These are phyloP conservation scores for Euborellia annulipes DNA, from an alignment of 1,140 invertebrate genomes.

Conservation along the genomic window DNA sequence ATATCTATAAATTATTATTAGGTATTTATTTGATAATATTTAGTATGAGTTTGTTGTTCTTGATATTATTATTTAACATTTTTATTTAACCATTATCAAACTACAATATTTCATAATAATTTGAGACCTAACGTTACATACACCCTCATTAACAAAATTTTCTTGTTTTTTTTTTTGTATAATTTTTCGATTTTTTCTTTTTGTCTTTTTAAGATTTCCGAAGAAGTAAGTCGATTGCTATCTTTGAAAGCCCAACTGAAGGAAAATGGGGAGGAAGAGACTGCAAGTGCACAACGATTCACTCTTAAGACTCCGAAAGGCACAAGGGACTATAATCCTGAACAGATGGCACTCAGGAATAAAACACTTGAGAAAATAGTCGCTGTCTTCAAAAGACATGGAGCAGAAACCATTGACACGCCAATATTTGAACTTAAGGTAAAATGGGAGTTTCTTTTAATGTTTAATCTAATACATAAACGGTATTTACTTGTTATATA, in stretches of 20 bases:
- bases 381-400: conserved; percentile 86
- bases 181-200: no score
- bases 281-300: conserved; percentile 48
- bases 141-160: no score
- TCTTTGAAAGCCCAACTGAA: conserved; percentile 59
- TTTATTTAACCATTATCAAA: no score
- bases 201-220: conserved; percentile 49
- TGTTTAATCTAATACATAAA: conserved; percentile 1
- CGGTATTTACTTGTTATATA: conserved; percentile 2
- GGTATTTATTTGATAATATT: no score
- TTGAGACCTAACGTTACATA: no score
- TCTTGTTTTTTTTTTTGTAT: no score
- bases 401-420: conserved; percentile 97
- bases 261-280: conserved; percentile 31
- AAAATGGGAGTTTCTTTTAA: no score
- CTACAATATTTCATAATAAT: no score
- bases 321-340: conserved; percentile 85
- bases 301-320: conserved; percentile 88
- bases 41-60: no score
- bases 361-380: conserved; percentile 80
- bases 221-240: conserved; percentile 67
- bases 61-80: no score
- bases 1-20: no score
- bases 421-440: conserved; percentile 98
- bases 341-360: conserved; percentile 86